phyloP scores from a whole-genome alignment of 35 echinoderm and acorn worm genomes.

The Holothuria glaberrima region DNA sequence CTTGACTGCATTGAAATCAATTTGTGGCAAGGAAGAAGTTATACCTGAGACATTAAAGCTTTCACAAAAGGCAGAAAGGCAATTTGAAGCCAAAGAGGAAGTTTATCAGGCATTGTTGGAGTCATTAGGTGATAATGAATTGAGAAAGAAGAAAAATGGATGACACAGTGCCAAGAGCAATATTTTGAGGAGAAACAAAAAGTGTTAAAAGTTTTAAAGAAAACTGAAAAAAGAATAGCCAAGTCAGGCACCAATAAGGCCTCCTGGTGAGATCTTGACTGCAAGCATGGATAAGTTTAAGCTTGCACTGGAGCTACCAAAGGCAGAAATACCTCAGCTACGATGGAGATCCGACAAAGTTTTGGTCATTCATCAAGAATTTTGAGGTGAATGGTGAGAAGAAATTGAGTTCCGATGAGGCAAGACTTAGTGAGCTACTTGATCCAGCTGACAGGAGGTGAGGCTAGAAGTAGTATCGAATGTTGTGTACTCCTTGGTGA shows the following conservation, averaged over 20 bases:
- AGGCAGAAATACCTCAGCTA: neutral
- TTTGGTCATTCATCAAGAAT: neutral
- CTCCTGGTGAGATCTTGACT: no score
- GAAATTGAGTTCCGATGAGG: constrained; percentile 17
- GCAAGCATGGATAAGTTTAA: neutral
- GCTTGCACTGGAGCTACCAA: neutral
- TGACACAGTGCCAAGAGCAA: constrained; percentile 4
- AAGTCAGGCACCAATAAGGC: no score
- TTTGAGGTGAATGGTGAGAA: neutral
- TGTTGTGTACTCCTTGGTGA: constrained; percentile 49
- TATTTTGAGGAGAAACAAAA: neutral
- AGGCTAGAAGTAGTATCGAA: constrained; percentile 44
- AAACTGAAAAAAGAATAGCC: no score
- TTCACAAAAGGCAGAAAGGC: neutral
- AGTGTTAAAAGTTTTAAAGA: neutral
- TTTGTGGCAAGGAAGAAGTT: constrained; percentile 26
- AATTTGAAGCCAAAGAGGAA: neutral
- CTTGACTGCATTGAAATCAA: neutral
- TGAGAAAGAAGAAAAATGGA: constrained; percentile 38
- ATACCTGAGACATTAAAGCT: neutral
- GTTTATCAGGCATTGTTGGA: neutral
- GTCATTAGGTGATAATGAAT: neutral
- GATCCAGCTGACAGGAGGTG: constrained; percentile 27
- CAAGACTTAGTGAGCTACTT: neutral
- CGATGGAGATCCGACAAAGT: neutral